Evolutionary conservation across 1,140 invertebrate genomes (phyloP).

Genomic region (Gonioctena quinquepunctata): DNA sequence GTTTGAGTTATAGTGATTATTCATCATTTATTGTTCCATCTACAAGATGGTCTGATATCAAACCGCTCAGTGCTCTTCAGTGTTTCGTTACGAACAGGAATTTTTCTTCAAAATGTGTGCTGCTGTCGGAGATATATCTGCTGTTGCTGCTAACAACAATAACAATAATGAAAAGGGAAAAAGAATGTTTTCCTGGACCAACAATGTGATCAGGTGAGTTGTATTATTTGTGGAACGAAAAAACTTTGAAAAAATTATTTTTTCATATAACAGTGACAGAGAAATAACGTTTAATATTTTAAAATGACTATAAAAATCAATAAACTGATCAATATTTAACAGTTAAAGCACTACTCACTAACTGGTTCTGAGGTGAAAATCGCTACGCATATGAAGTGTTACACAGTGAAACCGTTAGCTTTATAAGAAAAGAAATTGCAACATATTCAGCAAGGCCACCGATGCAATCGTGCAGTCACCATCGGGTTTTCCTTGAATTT

Average conservation of each 20-base stretch:
- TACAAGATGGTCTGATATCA: not conserved
- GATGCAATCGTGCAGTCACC: not conserved
- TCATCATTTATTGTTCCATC: not conserved
- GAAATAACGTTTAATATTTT: no score
- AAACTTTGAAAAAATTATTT: no score
- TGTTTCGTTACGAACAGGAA: not conserved
- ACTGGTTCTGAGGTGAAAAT: no score
- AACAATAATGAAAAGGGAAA: not conserved
- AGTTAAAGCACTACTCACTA: no score
- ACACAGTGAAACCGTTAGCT: not conserved
- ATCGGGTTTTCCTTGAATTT: not conserved
- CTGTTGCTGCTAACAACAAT: not conserved
- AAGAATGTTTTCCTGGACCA: slow-evolving; percentile 4
- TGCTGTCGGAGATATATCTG: not conserved
- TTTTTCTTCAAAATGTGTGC: not conserved
- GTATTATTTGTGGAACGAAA: no score
- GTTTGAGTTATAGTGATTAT: not conserved
- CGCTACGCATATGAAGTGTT: not conserved
- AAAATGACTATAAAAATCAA: no score
- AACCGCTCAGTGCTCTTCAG: not conserved
- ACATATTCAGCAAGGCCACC: not conserved
- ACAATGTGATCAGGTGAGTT: not conserved
- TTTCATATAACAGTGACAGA: no score
- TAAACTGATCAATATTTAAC: no score
- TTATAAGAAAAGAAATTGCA: not conserved